Evolutionary conservation across 1,140 invertebrate genomes (phyloP), one percentile per base, ranked within the genome.

Genomic region (Atta texana): DNA sequence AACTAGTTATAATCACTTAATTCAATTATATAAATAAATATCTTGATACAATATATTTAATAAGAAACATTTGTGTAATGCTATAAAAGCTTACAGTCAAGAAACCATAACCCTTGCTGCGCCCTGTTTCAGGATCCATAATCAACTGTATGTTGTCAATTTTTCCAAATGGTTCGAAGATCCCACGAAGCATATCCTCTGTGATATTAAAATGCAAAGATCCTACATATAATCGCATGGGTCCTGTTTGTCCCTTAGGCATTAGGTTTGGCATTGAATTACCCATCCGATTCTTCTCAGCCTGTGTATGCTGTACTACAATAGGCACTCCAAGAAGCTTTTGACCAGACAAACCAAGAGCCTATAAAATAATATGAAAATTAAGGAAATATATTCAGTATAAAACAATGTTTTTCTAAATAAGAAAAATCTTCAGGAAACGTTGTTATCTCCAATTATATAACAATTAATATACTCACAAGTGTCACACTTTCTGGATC

Each of bases 141-240:
- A 99, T 99, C 28, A 99, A 95, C 94, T 99, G 98, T 92, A 99
- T 99, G 87, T 98, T 98, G 94, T 99, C 99, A 93, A 99, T 99
- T 96, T 99, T 99, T 76, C 99, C 99, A 96, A 99, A 99, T 1
- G 99, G 99, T 95, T 99, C 99, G 96, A 99, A 99, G 85, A 99
- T 99, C 39, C 98, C 98, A 88, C 97, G 95, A 28, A 99, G 96
- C 99, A 99, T 99, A 82, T 99, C 99, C 96, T 99, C 99, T 21
- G 98, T 99, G 76, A 99, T 99, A 93, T 99, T 99, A 92, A 99
- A 99, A 96, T 99, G 99, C 39, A 99, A 95, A 44, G 99, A 99
- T 12, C 99, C 99, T 78, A 99, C 98, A 95, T 99, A 99, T 0
- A 99, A 95, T 93, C 99, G 97, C 97, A 99, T 99, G 2, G 99